Percentiles rank a stretch among this genome's conserved stretches.
phyloP scores from a whole-genome alignment of 2,797 vertebrate species.

The Phrynocephalus vlangalii region DNA sequence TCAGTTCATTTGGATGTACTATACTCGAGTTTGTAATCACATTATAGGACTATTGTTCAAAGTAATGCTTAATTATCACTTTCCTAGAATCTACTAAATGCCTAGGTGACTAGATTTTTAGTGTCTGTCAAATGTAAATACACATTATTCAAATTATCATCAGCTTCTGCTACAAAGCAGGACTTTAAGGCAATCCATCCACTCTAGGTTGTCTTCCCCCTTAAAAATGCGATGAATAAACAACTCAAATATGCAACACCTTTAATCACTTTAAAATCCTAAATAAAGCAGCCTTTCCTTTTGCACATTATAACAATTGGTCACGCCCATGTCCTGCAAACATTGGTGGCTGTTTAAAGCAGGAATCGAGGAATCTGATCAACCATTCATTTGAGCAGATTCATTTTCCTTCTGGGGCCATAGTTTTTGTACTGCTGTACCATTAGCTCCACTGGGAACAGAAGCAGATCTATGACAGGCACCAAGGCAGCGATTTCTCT shows the following conservation, averaged over 20 bases:
- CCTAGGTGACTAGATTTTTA: constrained; percentile 54
- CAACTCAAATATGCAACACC: constrained; percentile 62
- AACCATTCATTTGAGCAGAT: constrained; percentile 42
- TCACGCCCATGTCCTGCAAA: constrained; percentile 43
- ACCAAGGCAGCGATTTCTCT: not conserved
- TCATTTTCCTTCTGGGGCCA: constrained; percentile 42
- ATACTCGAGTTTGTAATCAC: constrained; percentile 55
- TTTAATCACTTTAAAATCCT: constrained; percentile 56
- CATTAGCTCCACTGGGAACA: constrained; percentile 22
- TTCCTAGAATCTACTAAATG: constrained; percentile 73
- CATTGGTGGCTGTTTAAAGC: constrained; percentile 38
- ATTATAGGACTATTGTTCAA: constrained; percentile 2
- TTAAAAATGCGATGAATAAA: constrained; percentile 51
- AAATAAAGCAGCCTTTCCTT: constrained; percentile 42
- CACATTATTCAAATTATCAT: constrained; percentile 71
- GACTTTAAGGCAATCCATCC: constrained; percentile 66
- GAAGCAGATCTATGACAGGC: constrained; percentile 37
- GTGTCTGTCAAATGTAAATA: constrained; percentile 69
- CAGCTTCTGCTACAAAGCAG: constrained; percentile 54
- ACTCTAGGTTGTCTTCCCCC: constrained; percentile 61
- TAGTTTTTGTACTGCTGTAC: constrained; percentile 36
- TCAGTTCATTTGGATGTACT: constrained; percentile 21
- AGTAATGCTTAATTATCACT: constrained; percentile 73
- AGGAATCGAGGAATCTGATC: not conserved
- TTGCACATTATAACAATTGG: constrained; percentile 59